Evolutionary conservation across 1,140 invertebrate species (phyloP).

Genomic region (Berghia stephanieae): DNA sequence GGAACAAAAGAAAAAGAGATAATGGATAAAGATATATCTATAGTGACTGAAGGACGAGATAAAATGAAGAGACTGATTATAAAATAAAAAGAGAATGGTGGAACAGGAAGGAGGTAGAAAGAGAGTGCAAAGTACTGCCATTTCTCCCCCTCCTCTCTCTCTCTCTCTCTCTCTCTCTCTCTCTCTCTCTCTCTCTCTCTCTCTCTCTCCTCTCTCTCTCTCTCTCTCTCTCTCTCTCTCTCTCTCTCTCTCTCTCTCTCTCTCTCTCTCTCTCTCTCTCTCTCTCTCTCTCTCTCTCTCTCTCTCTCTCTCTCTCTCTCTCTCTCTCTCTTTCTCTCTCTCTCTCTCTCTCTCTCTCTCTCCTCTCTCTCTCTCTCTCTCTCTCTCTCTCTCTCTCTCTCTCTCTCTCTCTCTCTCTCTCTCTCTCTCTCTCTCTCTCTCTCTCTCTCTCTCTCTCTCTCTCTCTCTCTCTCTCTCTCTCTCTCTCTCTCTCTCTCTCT

Average conservation of each 20-base stretch:
- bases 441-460: background rate
- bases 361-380: too few relatives aligned
- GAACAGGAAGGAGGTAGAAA: conserved; percentile 85
- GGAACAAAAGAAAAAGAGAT: background rate
- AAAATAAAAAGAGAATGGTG: too few relatives aligned
- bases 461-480: background rate
- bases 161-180: too few relatives aligned
- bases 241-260: too few relatives aligned
- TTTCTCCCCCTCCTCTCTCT: conserved; percentile 90
- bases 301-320: background rate
- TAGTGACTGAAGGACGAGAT: conserved; percentile 81
- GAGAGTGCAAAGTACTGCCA: conserved; percentile 86
- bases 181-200: too few relatives aligned
- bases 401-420: too few relatives aligned
- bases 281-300: too few relatives aligned
- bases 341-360: background rate
- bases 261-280: too few relatives aligned
- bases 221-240: too few relatives aligned
- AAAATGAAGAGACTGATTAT: too few relatives aligned
- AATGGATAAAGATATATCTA: background rate
- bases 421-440: background rate
- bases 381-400: too few relatives aligned
- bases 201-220: conserved; percentile 77
- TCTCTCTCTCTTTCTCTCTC: background rate
- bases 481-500: background rate